Evolutionary conservation across 2,113 vertebrate genomes (phyloP), one percentile per base, ranked within the genome.

Genomic region (Colaptes auratus): DNA sequence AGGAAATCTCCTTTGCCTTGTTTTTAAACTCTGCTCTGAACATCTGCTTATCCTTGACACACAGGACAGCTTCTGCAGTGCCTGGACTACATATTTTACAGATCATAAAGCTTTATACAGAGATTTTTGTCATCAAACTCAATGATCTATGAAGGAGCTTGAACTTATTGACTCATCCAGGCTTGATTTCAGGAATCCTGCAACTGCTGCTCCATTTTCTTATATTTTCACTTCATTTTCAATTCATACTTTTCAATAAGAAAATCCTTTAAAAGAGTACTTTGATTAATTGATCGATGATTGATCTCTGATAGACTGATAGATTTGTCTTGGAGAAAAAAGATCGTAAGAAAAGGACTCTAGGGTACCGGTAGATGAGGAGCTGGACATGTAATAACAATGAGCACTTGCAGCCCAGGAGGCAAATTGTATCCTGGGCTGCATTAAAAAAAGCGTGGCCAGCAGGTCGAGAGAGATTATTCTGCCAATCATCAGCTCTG

Each of bases 101-200:
- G 87, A 27, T 85, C 56, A 92, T 91, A 95, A 92, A 80, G 48
- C 60, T 89, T 95, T 80, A 80, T 73, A 50, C 24, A 27, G 72
- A 75, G 56, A 91, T 93, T 91, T 78, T 78, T 15, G 5, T 85
- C 71, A 80, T 80, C 67, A 77, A 61, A 91, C 14, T 82, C 79
- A 91, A 86, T 88, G 82, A 89, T 92, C 93, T 89, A 79, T 88
- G 95, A 93, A 91, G 79, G 75, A 91, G 48, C 7, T 86, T 75
- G 42, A 92, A 65, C 10, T 91, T 63, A 79, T 18, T 0, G 2
- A 74, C 6, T 93, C 36, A 92, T 71, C 53, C 64, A 74, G 58
- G 31, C 56, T 92, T 89, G 58, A 82, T 89, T 84, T 88, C 58
- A 82, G 66, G 42, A 80, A 27, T 85, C 28, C 60, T 31, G 12